Evolutionary conservation across 2,113 vertebrate species (phyloP).

Genomic region (Burhinus bistriatus): DNA sequence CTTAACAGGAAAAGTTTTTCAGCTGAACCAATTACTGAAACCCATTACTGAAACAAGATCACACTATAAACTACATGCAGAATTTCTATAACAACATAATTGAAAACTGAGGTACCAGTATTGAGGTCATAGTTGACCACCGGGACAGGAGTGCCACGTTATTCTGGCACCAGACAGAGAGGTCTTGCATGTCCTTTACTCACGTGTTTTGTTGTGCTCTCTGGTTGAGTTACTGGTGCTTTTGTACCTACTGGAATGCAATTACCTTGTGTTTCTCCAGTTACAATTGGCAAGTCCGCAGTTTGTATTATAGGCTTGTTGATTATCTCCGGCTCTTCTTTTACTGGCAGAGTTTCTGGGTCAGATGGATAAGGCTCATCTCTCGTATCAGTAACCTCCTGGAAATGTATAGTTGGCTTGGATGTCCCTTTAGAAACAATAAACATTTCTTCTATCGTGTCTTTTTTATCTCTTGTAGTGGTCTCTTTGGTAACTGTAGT

Average conservation of each 20-base stretch:
- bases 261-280: slow-evolving; percentile 1
- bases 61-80: neutral
- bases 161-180: neutral
- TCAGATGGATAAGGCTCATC: neutral
- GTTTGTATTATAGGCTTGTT: neutral
- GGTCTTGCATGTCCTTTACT: neutral
- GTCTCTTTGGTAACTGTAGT: slow-evolving; percentile 2
- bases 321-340: neutral
- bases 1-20: rapidly evolving
- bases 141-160: neutral
- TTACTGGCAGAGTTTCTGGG: neutral
- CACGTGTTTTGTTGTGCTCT: neutral
- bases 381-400: neutral
- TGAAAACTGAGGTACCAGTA: neutral
- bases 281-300: neutral
- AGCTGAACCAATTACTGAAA: neutral
- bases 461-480: slow-evolving; percentile 24
- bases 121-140: neutral
- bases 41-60: neutral
- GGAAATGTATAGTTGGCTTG: slow-evolving; percentile 29
- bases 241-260: neutral
- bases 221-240: neutral
- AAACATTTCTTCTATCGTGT: slow-evolving; percentile 42
- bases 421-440: slow-evolving; percentile 35
- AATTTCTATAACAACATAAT: neutral